Base-by-base conservation (phyloP, 2,113 vertebrate species). In the Pseudolaguvia tuberculata region DNA sequence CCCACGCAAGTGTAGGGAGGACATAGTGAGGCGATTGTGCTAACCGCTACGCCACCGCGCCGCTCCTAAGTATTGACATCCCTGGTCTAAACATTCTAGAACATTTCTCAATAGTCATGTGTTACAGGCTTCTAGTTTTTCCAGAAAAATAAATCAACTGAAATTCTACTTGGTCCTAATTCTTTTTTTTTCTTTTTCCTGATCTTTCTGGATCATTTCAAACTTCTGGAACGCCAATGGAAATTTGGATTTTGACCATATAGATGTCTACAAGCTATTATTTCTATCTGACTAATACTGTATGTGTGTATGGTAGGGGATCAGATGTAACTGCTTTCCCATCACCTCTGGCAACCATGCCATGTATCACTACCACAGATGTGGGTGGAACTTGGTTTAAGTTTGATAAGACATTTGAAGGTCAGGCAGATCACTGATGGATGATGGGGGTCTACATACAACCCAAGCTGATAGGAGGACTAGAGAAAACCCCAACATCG, bases 361-460 rank as follows among this genome's bases (percentile, higher is more conserved):
- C 55, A 81, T 83, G 81, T 61, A 74, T 84, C 81, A 82, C 66
- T 78, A 72, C 61, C 81, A 69, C 29, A 72, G 72, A 45, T 25
- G 39, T 27, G 45, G 70, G 71, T 76, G 52, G 76, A 82, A 59
- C 53, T 65, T 79, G 72, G 78, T 69, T 80, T 72, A 77, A 76
- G 75, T 68, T 42, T 72, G 79, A 82, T 82, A 81, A 76, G 74
- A 75, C 51, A 29, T 63, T 72, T 42, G 23, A 18, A 52, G 56
- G 57, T 27, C 73, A 50, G 75, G 78, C 58, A 72, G 66, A 20
- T 21, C 62, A 25, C 62, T 78, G 69, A 70, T 84, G 79, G 81
- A 78, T 83, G 72, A 72, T 61, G 20, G 18, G 47, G 76, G 69
- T 59, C 57, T 69, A 65, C 23, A 70, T 42, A 52, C 73, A 75